A percentile compares a stretch with the other conserved stretches of the same genome.
Evolutionary conservation across 1,140 invertebrate genomes (phyloP).

Genomic region (Drosophila bocqueti): DNA sequence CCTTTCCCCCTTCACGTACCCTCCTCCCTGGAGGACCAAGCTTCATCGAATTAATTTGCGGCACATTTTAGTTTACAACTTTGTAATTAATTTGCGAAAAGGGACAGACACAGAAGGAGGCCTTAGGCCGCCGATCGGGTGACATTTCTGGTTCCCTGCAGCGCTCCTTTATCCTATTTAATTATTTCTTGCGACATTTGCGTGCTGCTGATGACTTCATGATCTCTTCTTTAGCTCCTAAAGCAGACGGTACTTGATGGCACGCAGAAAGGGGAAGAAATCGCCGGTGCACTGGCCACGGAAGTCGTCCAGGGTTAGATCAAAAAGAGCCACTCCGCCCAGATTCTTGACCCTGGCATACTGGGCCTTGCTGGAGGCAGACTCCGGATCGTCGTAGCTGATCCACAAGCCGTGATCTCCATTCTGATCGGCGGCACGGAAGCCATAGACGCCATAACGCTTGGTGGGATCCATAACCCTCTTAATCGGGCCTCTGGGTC

Average conservation of each 20-base stretch:
- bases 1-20: not conserved
- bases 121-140: slow-evolving; percentile 16
- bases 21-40: slow-evolving; percentile 1
- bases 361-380: slow-evolving; percentile 91
- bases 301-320: slow-evolving; percentile 94
- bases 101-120: slow-evolving; percentile 45
- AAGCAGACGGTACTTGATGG: slow-evolving; percentile 87
- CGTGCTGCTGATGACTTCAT: slow-evolving; percentile 42
- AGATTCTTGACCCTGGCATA: slow-evolving; percentile 91
- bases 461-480: slow-evolving; percentile 91
- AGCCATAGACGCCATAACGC: slow-evolving; percentile 91
- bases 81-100: slow-evolving; percentile 81
- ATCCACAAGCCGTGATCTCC: slow-evolving; percentile 93
- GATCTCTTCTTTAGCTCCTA: slow-evolving; percentile 11
- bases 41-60: slow-evolving; percentile 75
- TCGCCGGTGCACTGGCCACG: slow-evolving; percentile 91
- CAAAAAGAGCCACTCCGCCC: slow-evolving; percentile 93
- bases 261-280: slow-evolving; percentile 90
- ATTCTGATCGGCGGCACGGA: slow-evolving; percentile 88
- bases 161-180: not conserved
- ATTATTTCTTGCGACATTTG: slow-evolving; percentile 32
- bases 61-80: slow-evolving; percentile 78
- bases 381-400: slow-evolving; percentile 94
- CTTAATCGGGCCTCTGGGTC: slow-evolving; percentile 87
- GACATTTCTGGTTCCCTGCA: slow-evolving; percentile 42